Evolutionary conservation across 2,888 invertebrate genomes (phyloP), one percentile per base, ranked within the genome.

Genomic region (Phortica magna): DNA sequence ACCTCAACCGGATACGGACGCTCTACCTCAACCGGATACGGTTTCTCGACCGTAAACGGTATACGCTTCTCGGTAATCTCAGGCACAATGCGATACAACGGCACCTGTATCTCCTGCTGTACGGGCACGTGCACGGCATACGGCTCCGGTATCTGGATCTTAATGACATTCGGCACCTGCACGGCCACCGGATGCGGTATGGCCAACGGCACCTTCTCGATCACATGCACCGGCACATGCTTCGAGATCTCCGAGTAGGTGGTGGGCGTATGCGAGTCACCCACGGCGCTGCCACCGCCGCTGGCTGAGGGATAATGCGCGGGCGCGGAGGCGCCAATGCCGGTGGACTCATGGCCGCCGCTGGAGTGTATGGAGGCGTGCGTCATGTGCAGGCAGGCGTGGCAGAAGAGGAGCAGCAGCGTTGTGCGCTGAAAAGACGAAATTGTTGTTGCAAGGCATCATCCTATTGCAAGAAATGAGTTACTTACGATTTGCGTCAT

Each of bases 1-100:
- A 96, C 95, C 90, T 95, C 94, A 6, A 96, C 95, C 83, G 95
- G 95, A 93, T 95, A 95, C 6, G 95, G 96, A 88, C 94, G 95
- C 88, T 95, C 95, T 2, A 96, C 94, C 82, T 95, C 95, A 84
- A 95, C 95, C 0, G 92, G 92, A 82, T 92, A 92, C 0, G 95
- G 94, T 87, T 95, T 95, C 88, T 95, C 95, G 5, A 96, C 95
- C 2, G 95, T 94, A 91, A 95, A 95, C 3, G 95, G 95, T 12
- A 96, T 94, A 82, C 94, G 95, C 85, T 95, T 95, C 85, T 95
- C 95, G 75, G 95, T 93, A 79, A 95, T 94, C 84, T 95, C 95
- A 12, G 95, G 95, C 7, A 95, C 95, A 73, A 94, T 94, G 92
- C 95, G 95, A 89, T 95, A 95, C 74, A 95, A 94, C 0, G 95